Percentiles rank a stretch among this genome's conserved stretches.
These are phyloP conservation scores for Stichopus chloronotus DNA, from an alignment of 35 echinoderm and acorn worm species.

Conservation along the genomic window DNA sequence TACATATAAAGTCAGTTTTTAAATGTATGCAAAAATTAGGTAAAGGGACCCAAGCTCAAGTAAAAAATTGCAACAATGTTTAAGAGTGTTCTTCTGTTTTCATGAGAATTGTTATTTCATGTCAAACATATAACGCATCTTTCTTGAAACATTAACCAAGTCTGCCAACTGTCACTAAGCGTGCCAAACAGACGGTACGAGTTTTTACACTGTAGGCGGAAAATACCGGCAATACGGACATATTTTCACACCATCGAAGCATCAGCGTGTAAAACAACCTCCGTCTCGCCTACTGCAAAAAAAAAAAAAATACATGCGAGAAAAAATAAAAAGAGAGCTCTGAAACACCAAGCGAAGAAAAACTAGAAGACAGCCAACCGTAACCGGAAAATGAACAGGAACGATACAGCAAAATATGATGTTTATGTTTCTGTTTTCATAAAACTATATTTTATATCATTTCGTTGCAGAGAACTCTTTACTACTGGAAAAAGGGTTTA, in stretches of 20 bases:
- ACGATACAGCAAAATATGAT: constrained; percentile 1
- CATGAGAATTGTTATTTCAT: not conserved
- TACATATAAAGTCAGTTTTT: too few species aligned
- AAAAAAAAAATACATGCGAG: not conserved
- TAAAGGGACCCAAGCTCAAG: too few species aligned
- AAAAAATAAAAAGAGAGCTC: not conserved
- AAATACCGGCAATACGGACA: constrained; percentile 38
- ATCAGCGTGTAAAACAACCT: constrained; percentile 33
- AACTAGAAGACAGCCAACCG: constrained; percentile 11
- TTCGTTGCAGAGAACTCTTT: not conserved
- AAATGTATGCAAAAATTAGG: too few species aligned
- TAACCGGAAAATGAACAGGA: not conserved
- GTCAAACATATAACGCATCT: not conserved
- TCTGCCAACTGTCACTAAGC: constrained; percentile 14
- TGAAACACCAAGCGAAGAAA: not conserved
- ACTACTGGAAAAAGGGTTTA: not conserved
- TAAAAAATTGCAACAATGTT: too few species aligned
- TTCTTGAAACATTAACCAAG: not conserved
- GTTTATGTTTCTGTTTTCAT: not conserved
- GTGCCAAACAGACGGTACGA: constrained; percentile 22
- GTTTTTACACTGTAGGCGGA: constrained; percentile 33
- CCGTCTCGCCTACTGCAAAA: not conserved
- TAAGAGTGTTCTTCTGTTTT: not conserved
- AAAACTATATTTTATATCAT: not conserved
- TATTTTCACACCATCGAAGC: constrained; percentile 42